Percentiles rank a stretch among this genome's conserved stretches.
phyloP scores from a whole-genome alignment of 2,113 vertebrate genomes.

The Pithys albifrons region DNA sequence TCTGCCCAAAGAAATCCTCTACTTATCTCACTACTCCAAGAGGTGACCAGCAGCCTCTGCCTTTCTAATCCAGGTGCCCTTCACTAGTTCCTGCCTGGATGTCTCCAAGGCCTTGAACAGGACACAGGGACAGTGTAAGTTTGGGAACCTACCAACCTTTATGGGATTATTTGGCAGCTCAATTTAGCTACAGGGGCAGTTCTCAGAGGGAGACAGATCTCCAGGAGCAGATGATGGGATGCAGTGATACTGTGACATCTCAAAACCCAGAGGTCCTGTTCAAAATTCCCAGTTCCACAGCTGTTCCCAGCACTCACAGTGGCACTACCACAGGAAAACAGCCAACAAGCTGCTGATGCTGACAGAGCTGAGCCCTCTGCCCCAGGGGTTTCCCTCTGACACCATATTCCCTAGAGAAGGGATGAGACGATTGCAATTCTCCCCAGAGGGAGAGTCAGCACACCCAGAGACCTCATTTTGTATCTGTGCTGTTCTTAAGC shows the following conservation, averaged over 20 bases:
- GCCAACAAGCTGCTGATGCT: background rate
- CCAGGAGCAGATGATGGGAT: background rate
- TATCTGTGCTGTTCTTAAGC: background rate
- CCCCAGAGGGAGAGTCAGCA: background rate
- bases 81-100: background rate
- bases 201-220: too few relatives aligned
- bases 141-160: background rate
- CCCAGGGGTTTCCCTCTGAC: background rate
- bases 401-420: background rate
- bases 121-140: background rate
- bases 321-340: background rate
- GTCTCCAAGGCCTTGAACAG: background rate
- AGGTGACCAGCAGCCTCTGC: background rate
- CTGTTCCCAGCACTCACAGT: background rate
- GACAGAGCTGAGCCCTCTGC: background rate
- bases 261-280: fast-evolving
- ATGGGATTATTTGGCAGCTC: background rate
- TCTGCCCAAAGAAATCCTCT: background rate
- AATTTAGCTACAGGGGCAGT: background rate
- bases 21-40: background rate
- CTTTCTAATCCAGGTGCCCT: background rate
- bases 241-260: background rate
- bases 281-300: background rate
- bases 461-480: background rate
- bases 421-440: background rate